Evolutionary conservation across 2,797 vertebrate species (phyloP), one percentile per base, ranked within the genome.

Genomic region (Syngnathus rostellatus): DNA sequence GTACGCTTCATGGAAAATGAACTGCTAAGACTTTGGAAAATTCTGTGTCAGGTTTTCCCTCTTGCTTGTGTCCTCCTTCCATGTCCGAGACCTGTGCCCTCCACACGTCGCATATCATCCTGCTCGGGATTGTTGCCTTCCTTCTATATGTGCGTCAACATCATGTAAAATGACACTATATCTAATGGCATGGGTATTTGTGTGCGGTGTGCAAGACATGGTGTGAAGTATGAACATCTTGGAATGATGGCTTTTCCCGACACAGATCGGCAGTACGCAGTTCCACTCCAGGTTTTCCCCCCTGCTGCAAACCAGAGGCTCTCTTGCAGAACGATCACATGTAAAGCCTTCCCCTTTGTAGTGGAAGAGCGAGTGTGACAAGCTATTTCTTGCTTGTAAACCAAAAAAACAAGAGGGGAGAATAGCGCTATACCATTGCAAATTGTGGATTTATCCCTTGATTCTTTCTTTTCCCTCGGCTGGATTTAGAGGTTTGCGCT

Each of bases 311-410:
- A 88, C 89, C 89, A 90, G 90, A 92, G 90, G 87, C 91, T 91
- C 89, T 90, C 90, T 91, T 88, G 91, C 91, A 92, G 90, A 92
- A 92, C 92, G 91, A 93, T 93, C 92, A 92, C 92, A 92, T 92
- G 91, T 92, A 92, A 92, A 92, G 89, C 91, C 91, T 92, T 90
- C 91, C 88, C 92, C 92, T 94, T 94, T 93, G 93, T 94, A 92
- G 93, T 93, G 91, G 91, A 87, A 76, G 90, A 91, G 91, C 90
- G 89, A 90, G 88, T 86, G 91, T 93, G 92, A 93, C 93, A 92
- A 92, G 92, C 91, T 90, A 90, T 91, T 91, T 90, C 90, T 89
- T 90, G 89, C 89, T 90, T 88, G 87, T 89, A 85, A 90, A 89
- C 89, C 85, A 86, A 84, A 81, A 65, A 62, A 68, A 51, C 40